phyloP scores from a whole-genome alignment of 2,113 vertebrate genomes.

The Riparia riparia region DNA sequence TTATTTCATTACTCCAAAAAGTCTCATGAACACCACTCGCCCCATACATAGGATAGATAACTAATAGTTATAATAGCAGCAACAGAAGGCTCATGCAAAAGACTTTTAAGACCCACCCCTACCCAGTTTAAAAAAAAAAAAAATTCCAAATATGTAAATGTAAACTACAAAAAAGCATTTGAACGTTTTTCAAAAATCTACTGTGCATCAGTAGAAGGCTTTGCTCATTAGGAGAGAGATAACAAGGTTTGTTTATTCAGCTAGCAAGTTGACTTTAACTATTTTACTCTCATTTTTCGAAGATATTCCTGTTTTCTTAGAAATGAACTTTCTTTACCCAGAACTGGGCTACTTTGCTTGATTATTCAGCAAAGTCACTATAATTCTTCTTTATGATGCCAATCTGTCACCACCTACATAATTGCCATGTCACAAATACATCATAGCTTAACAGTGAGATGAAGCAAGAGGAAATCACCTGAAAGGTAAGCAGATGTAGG shows the following conservation, averaged over 20 bases:
- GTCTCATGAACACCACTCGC: not conserved
- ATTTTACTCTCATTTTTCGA: not conserved
- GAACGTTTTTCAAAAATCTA: not conserved
- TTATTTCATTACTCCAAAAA: not conserved
- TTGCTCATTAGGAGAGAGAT: not conserved
- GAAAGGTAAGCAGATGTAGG: not conserved
- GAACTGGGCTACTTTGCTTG: not conserved
- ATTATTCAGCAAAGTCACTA: slow-evolving; percentile 17
- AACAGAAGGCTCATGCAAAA: not conserved
- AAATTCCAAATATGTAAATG: not conserved
- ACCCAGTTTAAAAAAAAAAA: not conserved
- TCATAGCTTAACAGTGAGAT: slow-evolving; percentile 24
- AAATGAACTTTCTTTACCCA: not conserved
- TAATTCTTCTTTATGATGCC: slow-evolving; percentile 48
- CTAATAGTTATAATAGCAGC: not conserved
- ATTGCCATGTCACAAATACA: slow-evolving; percentile 47
- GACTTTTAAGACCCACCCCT: not conserved
- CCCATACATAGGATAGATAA: not conserved
- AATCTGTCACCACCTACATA: slow-evolving; percentile 58
- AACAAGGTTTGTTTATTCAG: not conserved
- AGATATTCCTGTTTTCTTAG: not conserved
- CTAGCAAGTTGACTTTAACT: not conserved
- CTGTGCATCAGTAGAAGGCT: not conserved
- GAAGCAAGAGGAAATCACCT: slow-evolving; percentile 10
- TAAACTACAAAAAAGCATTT: not conserved